A percentile compares a stretch with the other conserved stretches of the same genome.
phyloP scores from a whole-genome alignment of 2,113 vertebrate species.

The Embiotoca jacksoni region DNA sequence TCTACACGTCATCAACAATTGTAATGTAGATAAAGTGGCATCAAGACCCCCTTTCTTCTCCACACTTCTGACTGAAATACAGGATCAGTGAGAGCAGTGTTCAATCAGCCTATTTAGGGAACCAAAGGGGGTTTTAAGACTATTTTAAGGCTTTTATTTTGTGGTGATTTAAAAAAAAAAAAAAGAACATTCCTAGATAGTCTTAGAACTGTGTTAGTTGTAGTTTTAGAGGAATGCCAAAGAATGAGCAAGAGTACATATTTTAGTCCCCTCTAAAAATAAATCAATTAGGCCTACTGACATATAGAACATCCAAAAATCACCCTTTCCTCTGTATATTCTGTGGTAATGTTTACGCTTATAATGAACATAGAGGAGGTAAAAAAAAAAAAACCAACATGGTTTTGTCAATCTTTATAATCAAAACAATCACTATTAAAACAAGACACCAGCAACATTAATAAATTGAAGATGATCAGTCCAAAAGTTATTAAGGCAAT shows the following conservation, averaged over 20 bases:
- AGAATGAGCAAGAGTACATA: neutral
- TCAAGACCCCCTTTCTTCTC: too few relatives aligned
- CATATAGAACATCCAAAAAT: neutral
- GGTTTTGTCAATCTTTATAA: neutral
- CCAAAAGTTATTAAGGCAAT: slow-evolving; percentile 23
- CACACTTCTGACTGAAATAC: neutral
- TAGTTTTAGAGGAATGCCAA: neutral
- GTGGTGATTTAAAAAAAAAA: neutral
- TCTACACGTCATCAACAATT: neutral
- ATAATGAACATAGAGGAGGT: too few relatives aligned
- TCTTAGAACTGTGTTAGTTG: too few relatives aligned
- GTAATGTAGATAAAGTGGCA: neutral
- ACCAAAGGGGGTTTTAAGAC: rapidly evolving
- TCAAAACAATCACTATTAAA: neutral
- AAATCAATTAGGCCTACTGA: neutral
- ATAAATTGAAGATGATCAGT: too few relatives aligned
- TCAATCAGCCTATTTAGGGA: slow-evolving; percentile 13
- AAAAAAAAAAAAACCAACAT: too few relatives aligned
- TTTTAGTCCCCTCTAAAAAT: neutral
- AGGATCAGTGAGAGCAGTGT: neutral
- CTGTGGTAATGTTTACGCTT: too few relatives aligned
- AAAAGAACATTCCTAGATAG: neutral
- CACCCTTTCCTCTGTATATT: slow-evolving; percentile 19
- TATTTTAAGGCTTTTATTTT: slow-evolving; percentile 8
- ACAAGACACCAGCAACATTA: too few relatives aligned